A percentile compares a stretch with the other conserved stretches of the same genome.
phyloP scores from a whole-genome alignment of 2,113 vertebrate genomes.

The Corythornis cristatus region DNA sequence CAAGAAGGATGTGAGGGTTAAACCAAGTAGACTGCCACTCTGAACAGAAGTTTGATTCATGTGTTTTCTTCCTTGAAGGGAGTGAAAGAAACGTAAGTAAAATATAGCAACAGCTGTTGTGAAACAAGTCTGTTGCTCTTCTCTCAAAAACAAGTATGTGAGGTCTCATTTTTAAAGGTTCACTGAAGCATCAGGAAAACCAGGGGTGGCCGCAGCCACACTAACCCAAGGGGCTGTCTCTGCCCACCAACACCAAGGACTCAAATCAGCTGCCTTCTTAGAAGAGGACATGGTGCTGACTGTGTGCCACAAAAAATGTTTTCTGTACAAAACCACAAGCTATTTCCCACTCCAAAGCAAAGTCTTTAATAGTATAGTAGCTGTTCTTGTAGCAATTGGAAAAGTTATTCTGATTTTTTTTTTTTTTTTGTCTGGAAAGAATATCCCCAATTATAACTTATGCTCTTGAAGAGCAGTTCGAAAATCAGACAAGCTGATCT shows the following conservation, averaged over 20 bases:
- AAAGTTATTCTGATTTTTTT: not conserved
- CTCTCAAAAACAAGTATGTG: constrained; percentile 36
- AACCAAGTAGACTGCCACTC: not conserved
- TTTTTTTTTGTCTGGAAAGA: not conserved
- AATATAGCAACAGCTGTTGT: constrained; percentile 37
- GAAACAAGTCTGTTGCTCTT: constrained; percentile 64
- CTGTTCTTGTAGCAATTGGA: not conserved
- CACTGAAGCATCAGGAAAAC: not conserved
- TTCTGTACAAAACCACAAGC: constrained; percentile 35
- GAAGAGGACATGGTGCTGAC: constrained; percentile 26
- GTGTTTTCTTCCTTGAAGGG: constrained; percentile 47
- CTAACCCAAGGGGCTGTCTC: not conserved
- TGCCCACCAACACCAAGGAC: not conserved
- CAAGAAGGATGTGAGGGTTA: not conserved
- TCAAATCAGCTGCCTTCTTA: constrained; percentile 13
- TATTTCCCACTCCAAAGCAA: constrained; percentile 26
- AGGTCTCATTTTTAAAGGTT: constrained; percentile 30
- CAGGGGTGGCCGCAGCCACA: not conserved
- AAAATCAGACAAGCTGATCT: not conserved
- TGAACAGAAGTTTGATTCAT: constrained; percentile 60
- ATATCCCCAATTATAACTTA: not conserved
- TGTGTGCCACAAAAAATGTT: not conserved
- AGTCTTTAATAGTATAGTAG: not conserved
- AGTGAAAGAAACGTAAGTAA: constrained; percentile 33
- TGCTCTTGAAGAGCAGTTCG: not conserved